Evolutionary conservation across 2,888 invertebrate genomes (phyloP).

Genomic region (Electrophaes corylata): DNA sequence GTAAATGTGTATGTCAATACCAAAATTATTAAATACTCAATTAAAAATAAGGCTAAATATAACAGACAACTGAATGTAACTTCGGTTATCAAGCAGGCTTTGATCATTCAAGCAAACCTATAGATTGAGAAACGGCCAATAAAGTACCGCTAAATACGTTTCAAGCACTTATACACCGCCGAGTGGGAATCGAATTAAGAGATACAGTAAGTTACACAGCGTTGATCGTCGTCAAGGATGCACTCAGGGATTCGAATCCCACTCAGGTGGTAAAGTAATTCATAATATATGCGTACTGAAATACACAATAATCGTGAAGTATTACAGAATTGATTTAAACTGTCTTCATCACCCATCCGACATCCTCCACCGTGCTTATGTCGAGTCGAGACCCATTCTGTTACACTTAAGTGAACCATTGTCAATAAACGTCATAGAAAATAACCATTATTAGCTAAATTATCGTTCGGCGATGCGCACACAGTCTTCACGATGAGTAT

Average conservation of each 20-base stretch:
- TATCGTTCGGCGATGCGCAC: conserved; percentile 5
- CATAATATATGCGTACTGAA: background rate
- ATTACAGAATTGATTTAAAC: background rate
- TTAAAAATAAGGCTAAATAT: no score
- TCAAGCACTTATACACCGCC: background rate
- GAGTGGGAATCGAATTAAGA: no score
- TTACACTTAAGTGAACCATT: background rate
- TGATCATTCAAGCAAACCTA: background rate
- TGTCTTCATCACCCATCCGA: background rate
- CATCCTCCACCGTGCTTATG: background rate
- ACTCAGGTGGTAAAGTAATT: no score
- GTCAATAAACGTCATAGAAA: background rate
- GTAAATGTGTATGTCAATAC: no score
- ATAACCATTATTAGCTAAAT: conserved; percentile 3
- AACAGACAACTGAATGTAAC: background rate
- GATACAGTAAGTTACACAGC: no score
- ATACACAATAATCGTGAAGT: background rate
- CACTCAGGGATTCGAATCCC: no score
- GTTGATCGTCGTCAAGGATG: no score
- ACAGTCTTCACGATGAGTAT: background rate
- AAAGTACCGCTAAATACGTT: background rate
- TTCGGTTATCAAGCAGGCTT: background rate
- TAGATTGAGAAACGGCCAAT: background rate
- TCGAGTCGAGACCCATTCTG: background rate
- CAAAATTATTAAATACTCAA: no score